phyloP scores from a whole-genome alignment of 2,888 invertebrate species.

The Brenthis ino region DNA sequence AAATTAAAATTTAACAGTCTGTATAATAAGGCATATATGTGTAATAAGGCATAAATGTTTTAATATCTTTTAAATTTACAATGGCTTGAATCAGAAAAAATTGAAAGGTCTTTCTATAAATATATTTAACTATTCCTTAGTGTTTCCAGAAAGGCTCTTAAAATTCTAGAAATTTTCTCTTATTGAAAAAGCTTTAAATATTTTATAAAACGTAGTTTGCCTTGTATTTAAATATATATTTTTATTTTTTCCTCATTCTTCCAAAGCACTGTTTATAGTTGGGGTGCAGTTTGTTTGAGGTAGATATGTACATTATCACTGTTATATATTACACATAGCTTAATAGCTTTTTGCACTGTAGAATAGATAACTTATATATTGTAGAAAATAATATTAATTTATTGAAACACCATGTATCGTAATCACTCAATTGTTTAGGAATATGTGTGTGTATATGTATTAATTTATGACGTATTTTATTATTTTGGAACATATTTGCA shows the following conservation, averaged over 20 bases:
- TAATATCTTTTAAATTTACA: not conserved
- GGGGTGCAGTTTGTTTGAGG: constrained; percentile 6
- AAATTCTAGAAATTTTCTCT: no score
- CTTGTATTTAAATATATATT: not conserved
- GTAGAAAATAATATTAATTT: constrained; percentile 3
- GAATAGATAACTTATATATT: not conserved
- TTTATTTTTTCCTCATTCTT: not conserved
- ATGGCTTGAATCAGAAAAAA: no score
- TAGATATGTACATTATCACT: constrained; percentile 12
- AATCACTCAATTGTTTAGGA: not conserved
- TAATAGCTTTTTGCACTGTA: constrained; percentile 24
- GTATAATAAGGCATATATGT: not conserved
- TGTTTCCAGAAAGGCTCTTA: no score
- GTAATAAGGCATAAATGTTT: not conserved
- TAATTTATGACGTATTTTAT: constrained; percentile 10
- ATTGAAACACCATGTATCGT: not conserved
- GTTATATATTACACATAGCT: constrained; percentile 19
- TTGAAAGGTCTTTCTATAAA: no score
- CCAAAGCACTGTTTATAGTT: constrained; percentile 1
- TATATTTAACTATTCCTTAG: no score
- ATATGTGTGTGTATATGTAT: not conserved
- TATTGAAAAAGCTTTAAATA: not conserved
- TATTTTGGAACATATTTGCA: constrained; percentile 49
- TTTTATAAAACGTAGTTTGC: not conserved
- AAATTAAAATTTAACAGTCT: not conserved